phyloP scores from a whole-genome alignment of 2,113 vertebrate species.

The Quiscalus mexicanus region DNA sequence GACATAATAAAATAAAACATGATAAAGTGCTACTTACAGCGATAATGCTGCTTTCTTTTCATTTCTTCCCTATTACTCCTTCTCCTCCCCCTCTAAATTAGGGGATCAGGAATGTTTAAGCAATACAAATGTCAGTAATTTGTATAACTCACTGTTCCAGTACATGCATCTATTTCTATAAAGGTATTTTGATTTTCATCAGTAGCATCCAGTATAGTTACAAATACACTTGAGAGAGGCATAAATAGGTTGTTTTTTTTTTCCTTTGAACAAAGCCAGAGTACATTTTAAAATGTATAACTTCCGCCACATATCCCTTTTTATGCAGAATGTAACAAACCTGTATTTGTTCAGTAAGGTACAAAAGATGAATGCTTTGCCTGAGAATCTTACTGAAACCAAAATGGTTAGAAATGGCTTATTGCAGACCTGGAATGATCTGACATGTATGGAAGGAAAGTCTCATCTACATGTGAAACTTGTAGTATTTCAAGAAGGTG shows the following conservation, averaged over 20 bases:
- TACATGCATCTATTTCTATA: neutral
- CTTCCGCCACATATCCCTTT: neutral
- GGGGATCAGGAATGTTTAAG: neutral
- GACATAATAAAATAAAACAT: neutral
- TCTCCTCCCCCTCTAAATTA: neutral
- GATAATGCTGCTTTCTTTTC: neutral
- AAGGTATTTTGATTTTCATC: neutral
- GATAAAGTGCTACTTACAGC: neutral
- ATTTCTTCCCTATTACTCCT: neutral
- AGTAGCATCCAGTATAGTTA: neutral
- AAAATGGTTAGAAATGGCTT: neutral
- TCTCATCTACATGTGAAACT: constrained; percentile 16
- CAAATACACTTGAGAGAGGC: neutral
- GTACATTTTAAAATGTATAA: neutral
- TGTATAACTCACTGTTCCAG: neutral
- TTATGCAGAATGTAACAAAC: neutral
- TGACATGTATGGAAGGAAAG: neutral
- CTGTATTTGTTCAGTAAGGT: neutral
- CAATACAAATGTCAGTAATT: neutral
- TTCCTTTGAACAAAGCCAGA: neutral
- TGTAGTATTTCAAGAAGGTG: constrained; percentile 31
- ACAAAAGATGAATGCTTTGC: neutral
- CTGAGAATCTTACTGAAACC: neutral
- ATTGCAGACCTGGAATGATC: neutral
- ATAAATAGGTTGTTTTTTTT: neutral